These are phyloP conservation scores for Alosa alosa DNA, from an alignment of 2,113 vertebrate genomes.

Conservation along the genomic window DNA sequence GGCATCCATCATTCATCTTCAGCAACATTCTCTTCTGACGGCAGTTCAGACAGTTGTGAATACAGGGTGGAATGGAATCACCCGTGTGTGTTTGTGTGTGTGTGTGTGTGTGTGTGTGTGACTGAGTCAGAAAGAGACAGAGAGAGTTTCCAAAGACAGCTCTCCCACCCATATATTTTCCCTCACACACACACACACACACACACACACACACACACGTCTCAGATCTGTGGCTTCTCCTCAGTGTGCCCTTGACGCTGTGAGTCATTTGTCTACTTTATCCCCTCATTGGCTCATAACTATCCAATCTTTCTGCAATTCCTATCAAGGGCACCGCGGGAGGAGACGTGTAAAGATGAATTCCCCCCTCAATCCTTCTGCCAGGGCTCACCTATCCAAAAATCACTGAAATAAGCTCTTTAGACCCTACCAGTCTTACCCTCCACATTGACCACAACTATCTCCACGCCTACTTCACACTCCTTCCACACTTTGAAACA, in stretches of 20 bases:
- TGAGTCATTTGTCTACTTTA: conserved; percentile 14
- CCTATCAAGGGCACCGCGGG: not conserved
- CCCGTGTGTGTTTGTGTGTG: not conserved
- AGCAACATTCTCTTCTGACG: not conserved
- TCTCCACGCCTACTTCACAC: not conserved
- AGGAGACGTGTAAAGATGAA: not conserved
- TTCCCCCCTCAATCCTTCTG: not conserved
- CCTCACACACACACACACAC: not conserved
- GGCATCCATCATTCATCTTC: not conserved
- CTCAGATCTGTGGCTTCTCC: not conserved
- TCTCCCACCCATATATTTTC: not conserved
- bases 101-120: not conserved
- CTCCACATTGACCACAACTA: not conserved
- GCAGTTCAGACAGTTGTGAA: not conserved
- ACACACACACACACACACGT: not conserved
- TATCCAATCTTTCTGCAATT: conserved; percentile 9
- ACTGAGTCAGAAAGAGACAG: not conserved
- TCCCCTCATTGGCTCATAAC: not conserved
- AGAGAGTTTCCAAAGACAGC: not conserved
- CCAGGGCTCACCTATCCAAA: not conserved
- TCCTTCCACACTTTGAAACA: not conserved
- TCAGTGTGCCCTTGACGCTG: not conserved
- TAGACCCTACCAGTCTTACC: not conserved
- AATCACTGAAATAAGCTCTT: not conserved
- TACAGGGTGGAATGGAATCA: not conserved